Percentiles rank a stretch among this genome's conserved stretches.
phyloP scores from a whole-genome alignment of 2,888 invertebrate genomes.

The Heliconius erato region DNA sequence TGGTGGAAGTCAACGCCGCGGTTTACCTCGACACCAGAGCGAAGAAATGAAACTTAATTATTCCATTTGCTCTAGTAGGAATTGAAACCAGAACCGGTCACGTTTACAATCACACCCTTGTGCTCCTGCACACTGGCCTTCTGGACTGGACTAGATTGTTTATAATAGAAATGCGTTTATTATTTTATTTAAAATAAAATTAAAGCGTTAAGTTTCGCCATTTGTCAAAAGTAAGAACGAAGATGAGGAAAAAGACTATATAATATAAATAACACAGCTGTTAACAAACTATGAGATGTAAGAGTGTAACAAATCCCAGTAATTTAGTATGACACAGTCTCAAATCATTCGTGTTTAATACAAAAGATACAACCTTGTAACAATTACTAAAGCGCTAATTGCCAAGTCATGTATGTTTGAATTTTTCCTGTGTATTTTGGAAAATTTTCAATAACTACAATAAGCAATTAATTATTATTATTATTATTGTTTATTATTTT shows the following conservation, averaged over 20 bases:
- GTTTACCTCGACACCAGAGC: too few relatives aligned
- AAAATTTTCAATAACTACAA: background rate
- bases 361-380: conserved; percentile 19
- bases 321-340: conserved; percentile 27
- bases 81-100: too few relatives aligned
- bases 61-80: too few relatives aligned
- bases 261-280: background rate
- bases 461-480: background rate
- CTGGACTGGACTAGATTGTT: too few relatives aligned
- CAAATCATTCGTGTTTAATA: background rate
- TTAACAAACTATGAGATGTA: background rate
- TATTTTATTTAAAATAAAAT: too few relatives aligned
- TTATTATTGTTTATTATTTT: background rate
- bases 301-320: background rate
- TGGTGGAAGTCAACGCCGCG: too few relatives aligned
- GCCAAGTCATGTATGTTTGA: background rate
- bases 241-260: background rate
- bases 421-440: conserved; percentile 12
- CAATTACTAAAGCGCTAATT: conserved; percentile 6
- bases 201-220: background rate
- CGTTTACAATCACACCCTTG: too few relatives aligned
- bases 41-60: too few relatives aligned
- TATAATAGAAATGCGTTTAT: too few relatives aligned
- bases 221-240: background rate
- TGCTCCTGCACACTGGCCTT: too few relatives aligned